phyloP scores from a whole-genome alignment of 2,113 vertebrate genomes.

The Lichenostomus cassidix region DNA sequence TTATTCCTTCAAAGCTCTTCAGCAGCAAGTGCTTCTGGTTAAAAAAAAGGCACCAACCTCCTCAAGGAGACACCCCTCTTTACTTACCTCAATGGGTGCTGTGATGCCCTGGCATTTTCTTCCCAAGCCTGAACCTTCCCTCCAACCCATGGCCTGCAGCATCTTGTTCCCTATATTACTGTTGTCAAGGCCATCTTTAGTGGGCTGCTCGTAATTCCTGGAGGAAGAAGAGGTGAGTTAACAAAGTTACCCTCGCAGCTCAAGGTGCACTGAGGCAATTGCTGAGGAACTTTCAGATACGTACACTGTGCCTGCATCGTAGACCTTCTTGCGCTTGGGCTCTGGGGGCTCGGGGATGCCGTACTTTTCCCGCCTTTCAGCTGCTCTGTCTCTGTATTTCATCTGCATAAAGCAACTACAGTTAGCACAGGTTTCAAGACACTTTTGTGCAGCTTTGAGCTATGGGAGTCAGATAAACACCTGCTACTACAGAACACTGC shows the following conservation, averaged over 20 bases:
- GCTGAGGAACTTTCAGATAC: slow-evolving; percentile 44
- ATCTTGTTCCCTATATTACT: slow-evolving; percentile 99
- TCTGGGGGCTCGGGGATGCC: slow-evolving; percentile 96
- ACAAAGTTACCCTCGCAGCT: not conserved
- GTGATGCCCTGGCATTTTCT: slow-evolving; percentile 98
- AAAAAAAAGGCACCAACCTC: not conserved
- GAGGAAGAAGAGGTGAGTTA: slow-evolving; percentile 8
- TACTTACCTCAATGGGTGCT: slow-evolving; percentile 90
- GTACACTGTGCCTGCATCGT: slow-evolving; percentile 87
- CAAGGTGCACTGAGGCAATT: fast-evolving
- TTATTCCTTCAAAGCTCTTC: not conserved
- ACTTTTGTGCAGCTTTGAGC: not conserved
- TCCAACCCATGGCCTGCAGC: slow-evolving; percentile 99
- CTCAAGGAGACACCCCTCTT: not conserved
- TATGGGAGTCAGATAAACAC: fast-evolving
- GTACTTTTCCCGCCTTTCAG: slow-evolving; percentile 95
- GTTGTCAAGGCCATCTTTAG: slow-evolving; percentile 95
- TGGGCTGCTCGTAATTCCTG: slow-evolving; percentile 98
- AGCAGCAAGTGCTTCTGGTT: not conserved
- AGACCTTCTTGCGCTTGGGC: slow-evolving; percentile 95
- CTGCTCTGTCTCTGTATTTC: slow-evolving; percentile 97
- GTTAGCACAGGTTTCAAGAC: not conserved
- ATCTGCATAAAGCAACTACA: slow-evolving; percentile 68
- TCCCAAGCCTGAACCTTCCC: slow-evolving; percentile 94
- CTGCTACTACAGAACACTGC: not conserved